Evolutionary conservation across 2,113 vertebrate genomes (phyloP), one percentile per base, ranked within the genome.

Genomic region (Nothoprocta pentlandii): DNA sequence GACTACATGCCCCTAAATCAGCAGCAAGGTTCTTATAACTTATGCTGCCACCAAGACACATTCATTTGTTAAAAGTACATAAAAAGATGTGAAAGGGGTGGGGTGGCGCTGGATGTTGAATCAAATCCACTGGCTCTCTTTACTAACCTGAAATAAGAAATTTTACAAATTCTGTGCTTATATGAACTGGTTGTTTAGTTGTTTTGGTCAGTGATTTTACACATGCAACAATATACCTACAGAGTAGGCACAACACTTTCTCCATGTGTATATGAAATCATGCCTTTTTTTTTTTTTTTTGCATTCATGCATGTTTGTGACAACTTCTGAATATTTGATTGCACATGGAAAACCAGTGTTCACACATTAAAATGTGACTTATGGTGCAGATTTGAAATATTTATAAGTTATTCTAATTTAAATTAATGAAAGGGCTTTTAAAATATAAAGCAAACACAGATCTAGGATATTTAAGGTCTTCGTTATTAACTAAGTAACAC

Each of bases 361-460:
- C 75, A 56, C 54, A 87, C 36, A 42, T 36, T 80, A 59, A 80
- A 76, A 80, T 15, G 88, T 89, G 90, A 51, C 90, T 87, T 66
- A n/a, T 67, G 46, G 21, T 32, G 44, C 2, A 53, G 73, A 28
- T 36, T 90, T 26, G 62, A 44, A 28, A 17, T 66, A 78, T 68
- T 79, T 53, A 8, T 16, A 68, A 16, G 49, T 63, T 82, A 90
- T 49, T 58, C 59, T 66, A 90, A 94, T 71, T 96, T 75, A 89
- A 94, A 94, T 87, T 70, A 95, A 95, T 79, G 70, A 92, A 97
- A 95, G 82, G 85, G 59, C 2, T 7, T 70, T 80, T 84, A 10
- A 66, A 92, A 93, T 56, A 92, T 49, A 90, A 86, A 90, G 47
- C 34, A 88, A 93, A 94, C 42, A 62, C 2, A 32, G 58, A 76